phyloP scores from a whole-genome alignment of 2,888 invertebrate genomes.

The Lucinisca nassula region DNA sequence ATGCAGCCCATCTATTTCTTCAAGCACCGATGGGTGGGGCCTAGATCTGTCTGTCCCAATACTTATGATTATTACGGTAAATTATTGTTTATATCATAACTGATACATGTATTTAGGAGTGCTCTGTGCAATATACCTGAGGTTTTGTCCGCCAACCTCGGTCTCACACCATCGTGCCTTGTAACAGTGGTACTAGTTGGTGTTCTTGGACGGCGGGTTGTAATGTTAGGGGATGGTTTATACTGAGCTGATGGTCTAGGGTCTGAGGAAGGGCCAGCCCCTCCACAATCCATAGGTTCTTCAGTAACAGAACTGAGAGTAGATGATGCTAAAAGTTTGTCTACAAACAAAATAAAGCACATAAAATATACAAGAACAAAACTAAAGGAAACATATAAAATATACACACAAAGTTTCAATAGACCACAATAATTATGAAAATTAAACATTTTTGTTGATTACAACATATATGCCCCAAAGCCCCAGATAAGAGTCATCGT shows the following conservation, averaged over 20 bases:
- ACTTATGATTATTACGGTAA: too few relatives aligned
- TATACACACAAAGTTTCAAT: too few relatives aligned
- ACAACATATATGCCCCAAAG: too few relatives aligned
- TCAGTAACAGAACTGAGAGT: slow-evolving; percentile 10
- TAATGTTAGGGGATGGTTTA: slow-evolving; percentile 3
- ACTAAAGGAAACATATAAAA: not conserved
- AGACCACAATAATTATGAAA: too few relatives aligned
- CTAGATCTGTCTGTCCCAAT: too few relatives aligned
- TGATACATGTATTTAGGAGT: too few relatives aligned
- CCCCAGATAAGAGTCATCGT: too few relatives aligned
- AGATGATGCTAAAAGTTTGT: slow-evolving; percentile 1
- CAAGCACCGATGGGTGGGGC: too few relatives aligned
- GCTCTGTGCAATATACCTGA: not conserved
- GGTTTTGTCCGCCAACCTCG: not conserved
- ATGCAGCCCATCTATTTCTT: too few relatives aligned
- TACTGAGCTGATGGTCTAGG: not conserved
- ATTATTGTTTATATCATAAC: too few relatives aligned
- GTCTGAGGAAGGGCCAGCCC: slow-evolving; percentile 29
- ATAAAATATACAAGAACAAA: slow-evolving; percentile 3
- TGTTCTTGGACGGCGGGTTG: not conserved
- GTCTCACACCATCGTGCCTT: not conserved
- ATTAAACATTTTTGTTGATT: too few relatives aligned
- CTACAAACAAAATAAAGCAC: slow-evolving; percentile 24
- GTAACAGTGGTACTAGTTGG: not conserved
- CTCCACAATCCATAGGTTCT: slow-evolving; percentile 45